These are phyloP conservation scores for Chaetodon trifascialis DNA, from an alignment of 2,113 vertebrate genomes.

Conservation along the genomic window DNA sequence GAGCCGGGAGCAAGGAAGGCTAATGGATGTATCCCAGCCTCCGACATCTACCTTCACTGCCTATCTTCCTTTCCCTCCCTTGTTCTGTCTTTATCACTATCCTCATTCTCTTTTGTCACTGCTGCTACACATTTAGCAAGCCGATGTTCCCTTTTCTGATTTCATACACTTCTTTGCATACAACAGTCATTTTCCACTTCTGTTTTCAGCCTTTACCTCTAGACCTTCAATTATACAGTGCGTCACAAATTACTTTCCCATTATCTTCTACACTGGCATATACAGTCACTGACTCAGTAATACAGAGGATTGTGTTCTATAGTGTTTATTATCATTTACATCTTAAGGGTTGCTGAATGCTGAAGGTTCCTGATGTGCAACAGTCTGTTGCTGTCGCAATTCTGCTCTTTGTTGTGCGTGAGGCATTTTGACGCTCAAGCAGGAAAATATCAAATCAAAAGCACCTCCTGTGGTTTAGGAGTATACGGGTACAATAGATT, in stretches of 20 bases:
- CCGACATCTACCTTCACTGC: slow-evolving; percentile 70
- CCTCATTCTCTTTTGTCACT: slow-evolving; percentile 60
- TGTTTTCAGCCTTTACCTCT: slow-evolving; percentile 52
- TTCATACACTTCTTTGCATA: slow-evolving; percentile 56
- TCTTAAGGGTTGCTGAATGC: slow-evolving; percentile 59
- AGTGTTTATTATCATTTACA: slow-evolving; percentile 60
- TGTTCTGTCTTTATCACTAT: slow-evolving; percentile 66
- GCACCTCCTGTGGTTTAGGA: slow-evolving; percentile 64
- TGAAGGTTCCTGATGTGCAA: slow-evolving; percentile 43
- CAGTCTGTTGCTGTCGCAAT: slow-evolving; percentile 50
- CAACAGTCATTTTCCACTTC: slow-evolving; percentile 69
- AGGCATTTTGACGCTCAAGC: slow-evolving; percentile 58
- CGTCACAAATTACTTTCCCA: slow-evolving; percentile 74
- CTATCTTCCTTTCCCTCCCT: slow-evolving; percentile 64
- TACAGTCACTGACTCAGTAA: slow-evolving; percentile 61
- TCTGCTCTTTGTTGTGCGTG: slow-evolving; percentile 54
- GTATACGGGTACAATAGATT: slow-evolving; percentile 70
- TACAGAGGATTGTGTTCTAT: slow-evolving; percentile 54
- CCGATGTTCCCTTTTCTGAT: slow-evolving; percentile 48
- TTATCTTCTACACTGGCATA: slow-evolving; percentile 64
- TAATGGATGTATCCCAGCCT: slow-evolving; percentile 82
- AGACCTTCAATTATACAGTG: slow-evolving; percentile 67
- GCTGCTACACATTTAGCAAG: slow-evolving; percentile 51
- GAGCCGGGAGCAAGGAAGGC: slow-evolving; percentile 76
- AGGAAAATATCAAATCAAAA: slow-evolving; percentile 75